Evolutionary conservation across 2,797 vertebrate genomes (phyloP).

Genomic region (Ataeniobius toweri): DNA sequence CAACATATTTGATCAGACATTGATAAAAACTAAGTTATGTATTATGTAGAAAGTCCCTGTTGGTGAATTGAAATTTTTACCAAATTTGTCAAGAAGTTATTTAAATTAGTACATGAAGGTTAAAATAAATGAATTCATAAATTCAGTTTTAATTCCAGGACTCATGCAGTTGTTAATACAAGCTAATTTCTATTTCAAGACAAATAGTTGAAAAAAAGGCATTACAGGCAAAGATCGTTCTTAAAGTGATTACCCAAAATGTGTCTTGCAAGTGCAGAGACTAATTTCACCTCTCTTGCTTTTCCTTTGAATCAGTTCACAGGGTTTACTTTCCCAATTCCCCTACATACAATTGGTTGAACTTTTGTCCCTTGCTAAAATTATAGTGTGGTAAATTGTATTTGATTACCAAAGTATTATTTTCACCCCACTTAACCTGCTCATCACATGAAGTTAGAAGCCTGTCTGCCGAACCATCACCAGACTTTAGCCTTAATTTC

Average conservation of each 20-base stretch:
- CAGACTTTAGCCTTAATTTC: constrained; percentile 32
- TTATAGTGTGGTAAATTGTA: constrained; percentile 69
- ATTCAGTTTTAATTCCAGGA: constrained; percentile 63
- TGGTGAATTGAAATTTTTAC: constrained; percentile 73
- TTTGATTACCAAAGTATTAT: constrained; percentile 76
- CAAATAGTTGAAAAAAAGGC: constrained; percentile 56
- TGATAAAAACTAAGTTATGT: constrained; percentile 55
- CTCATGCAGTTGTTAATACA: constrained; percentile 57
- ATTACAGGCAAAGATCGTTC: constrained; percentile 48
- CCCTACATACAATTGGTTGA: constrained; percentile 61
- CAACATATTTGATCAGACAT: constrained; percentile 44
- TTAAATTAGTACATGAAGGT: constrained; percentile 70
- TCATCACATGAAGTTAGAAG: constrained; percentile 56
- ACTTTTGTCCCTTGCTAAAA: constrained; percentile 69
- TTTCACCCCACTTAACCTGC: constrained; percentile 76
- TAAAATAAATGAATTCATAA: constrained; percentile 50
- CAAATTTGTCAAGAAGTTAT: constrained; percentile 65
- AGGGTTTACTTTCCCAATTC: constrained; percentile 61
- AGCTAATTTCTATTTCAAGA: constrained; percentile 70
- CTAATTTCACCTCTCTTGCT: constrained; percentile 49
- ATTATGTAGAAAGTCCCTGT: constrained; percentile 64
- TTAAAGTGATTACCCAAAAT: constrained; percentile 70
- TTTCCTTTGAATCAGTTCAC: constrained; percentile 56
- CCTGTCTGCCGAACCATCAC: constrained; percentile 32
- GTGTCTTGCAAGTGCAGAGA: constrained; percentile 51